Evolutionary conservation across 2,888 invertebrate species (phyloP).

Genomic region (Megastigmus dorsalis): DNA sequence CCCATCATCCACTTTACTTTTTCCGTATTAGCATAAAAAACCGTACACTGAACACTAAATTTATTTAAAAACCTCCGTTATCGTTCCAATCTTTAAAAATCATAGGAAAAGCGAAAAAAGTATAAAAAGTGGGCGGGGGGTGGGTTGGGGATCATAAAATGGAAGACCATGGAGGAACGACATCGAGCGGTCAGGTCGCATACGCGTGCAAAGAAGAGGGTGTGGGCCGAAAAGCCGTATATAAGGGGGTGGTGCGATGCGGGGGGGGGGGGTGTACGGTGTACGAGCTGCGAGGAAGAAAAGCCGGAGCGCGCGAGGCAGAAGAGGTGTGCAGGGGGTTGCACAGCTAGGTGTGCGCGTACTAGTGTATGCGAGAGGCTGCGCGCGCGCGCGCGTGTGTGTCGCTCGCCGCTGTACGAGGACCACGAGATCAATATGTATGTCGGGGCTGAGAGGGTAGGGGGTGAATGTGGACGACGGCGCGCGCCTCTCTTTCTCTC

Average conservation of each 20-base stretch:
- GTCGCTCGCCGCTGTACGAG: constrained; percentile 62
- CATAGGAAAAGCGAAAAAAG: too few species aligned
- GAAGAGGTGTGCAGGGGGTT: constrained; percentile 41
- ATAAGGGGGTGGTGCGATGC: neutral
- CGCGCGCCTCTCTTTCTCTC: neutral
- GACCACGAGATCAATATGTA: constrained; percentile 75
- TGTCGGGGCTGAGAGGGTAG: too few species aligned
- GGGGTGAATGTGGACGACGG: constrained; percentile 67
- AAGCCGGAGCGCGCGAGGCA: constrained; percentile 47
- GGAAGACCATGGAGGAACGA: constrained; percentile 14
- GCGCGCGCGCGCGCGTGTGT: constrained; percentile 19
- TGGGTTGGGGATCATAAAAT: constrained; percentile 35
- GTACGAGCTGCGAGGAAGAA: constrained; percentile 31
- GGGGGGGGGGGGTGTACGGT: constrained; percentile 46
- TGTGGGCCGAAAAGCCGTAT: constrained; percentile 8
- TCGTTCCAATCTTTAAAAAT: too few species aligned
- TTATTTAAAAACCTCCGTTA: too few species aligned
- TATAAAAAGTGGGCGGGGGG: too few species aligned
- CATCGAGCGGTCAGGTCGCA: constrained; percentile 38
- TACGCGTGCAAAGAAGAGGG: neutral
- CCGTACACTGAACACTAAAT: too few species aligned
- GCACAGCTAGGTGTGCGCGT: constrained; percentile 34
- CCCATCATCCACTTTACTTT: too few species aligned
- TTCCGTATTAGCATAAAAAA: too few species aligned
- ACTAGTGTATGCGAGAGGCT: neutral